Conservation (phyloP, 2,888 invertebrate species). For the Agrotis segetum region DNA sequence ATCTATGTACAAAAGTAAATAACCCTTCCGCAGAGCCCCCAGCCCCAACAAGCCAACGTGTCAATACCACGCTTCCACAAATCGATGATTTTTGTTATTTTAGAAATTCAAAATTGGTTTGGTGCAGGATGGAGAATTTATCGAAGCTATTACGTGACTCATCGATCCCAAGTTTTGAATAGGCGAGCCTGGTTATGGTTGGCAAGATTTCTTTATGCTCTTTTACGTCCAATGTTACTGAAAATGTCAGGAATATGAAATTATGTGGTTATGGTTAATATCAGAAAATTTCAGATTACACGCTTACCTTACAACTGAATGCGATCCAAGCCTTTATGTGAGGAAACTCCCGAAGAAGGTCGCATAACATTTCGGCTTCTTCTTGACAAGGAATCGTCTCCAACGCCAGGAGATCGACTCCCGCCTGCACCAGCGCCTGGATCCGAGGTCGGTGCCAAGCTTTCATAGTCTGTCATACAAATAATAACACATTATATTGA, state of each 20-base stretch:
- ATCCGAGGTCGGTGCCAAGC: conserved; percentile 97
- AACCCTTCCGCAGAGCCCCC: conserved; percentile 28
- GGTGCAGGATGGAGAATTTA: conserved; percentile 49
- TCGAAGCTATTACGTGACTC: conserved; percentile 48
- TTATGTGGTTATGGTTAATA: conserved; percentile 1
- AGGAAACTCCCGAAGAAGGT: conserved; percentile 95
- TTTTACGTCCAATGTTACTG: conserved; percentile 28
- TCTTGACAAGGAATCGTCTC: conserved; percentile 97
- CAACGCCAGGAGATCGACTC: conserved; percentile 96
- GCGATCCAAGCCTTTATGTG: conserved; percentile 95
- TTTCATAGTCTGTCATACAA: conserved; percentile 89
- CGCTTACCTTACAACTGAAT: conserved; percentile 95
- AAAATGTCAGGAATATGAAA: conserved; percentile 25
- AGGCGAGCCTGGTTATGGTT: conserved; percentile 41
- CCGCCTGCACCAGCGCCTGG: conserved; percentile 94
- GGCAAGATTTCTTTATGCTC: conserved; percentile 44
- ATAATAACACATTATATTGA: neutral
- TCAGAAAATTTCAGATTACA: neutral
- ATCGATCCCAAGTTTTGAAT: conserved; percentile 47
- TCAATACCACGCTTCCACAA: conserved; percentile 54
- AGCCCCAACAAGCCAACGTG: conserved; percentile 33
- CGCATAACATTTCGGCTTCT: conserved; percentile 96
- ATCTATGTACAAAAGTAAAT: conserved; percentile 59
- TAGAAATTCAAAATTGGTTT: conserved; percentile 52
- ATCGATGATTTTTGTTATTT: conserved; percentile 59